Evolutionary conservation across 2,797 vertebrate genomes (phyloP), one percentile per base, ranked within the genome.

Genomic region (Graptemys geographica): DNA sequence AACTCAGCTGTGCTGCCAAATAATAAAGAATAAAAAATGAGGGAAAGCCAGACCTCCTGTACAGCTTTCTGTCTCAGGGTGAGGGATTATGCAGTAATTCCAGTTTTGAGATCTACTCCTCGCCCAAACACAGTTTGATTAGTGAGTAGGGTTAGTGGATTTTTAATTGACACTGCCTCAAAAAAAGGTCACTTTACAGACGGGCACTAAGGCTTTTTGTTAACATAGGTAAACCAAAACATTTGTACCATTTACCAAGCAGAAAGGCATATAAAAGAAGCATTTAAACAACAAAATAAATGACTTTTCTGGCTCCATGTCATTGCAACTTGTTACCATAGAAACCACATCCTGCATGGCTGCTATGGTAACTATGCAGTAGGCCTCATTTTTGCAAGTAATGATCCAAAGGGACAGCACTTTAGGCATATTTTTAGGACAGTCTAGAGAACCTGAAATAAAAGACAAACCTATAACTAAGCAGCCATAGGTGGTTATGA

Each of bases 291-390:
- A 41, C 84, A 86, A 95, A 97, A 94, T 88, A 92, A 79, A 97
- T 90, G 88, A 94, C 96, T 96, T 95, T 95, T 96, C 95, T 91
- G 93, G 97, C 96, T 97, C 96, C 93, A 94, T 97, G 97, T 97
- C 90, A 90, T 92, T 95, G 97, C 95, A 92, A 96, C 95, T 97
- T 97, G 98, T 99, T 98, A 98, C 98, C 98, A 99, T 99, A 98
- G 98, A 98, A 99, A 99, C 98, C 96, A 98, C 98, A 98, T 99
- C 98, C 98, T 98, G 98, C 97, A 97, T 96, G 93, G 98, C 97
- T 97, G 91, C 98, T 97, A 98, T 98, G 98, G 98, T 97, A 98
- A 98, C 98, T 89, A 83, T 79, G 94, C 97, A 97, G 96, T 92
- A 97, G 94, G 96, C 95, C 93, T 97, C 96, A 90, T 96, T 97